Evolutionary conservation across 2,888 invertebrate genomes (phyloP).

Genomic region (Diplazon laetatorius): DNA sequence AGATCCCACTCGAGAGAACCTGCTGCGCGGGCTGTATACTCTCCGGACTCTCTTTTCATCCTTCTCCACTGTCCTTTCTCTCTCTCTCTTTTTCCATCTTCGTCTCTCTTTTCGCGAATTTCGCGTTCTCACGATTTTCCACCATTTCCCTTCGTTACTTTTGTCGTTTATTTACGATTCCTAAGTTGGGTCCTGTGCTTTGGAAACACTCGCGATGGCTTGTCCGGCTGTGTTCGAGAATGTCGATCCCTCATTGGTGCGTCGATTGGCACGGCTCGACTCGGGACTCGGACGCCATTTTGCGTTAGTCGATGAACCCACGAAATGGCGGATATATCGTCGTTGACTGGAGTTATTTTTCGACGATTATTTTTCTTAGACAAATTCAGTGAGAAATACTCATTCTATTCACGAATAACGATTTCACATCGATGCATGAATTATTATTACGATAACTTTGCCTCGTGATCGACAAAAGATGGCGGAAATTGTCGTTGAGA

Average conservation of each 20-base stretch:
- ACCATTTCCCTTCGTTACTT: too few relatives aligned
- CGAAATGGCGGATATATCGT: too few relatives aligned
- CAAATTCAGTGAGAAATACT: too few relatives aligned
- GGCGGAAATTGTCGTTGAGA: too few relatives aligned
- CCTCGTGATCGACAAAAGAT: too few relatives aligned
- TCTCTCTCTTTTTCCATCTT: conserved; percentile 18
- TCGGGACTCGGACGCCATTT: not conserved
- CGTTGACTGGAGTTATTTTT: too few relatives aligned
- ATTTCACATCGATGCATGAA: too few relatives aligned
- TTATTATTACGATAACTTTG: too few relatives aligned
- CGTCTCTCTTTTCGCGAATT: conserved; percentile 6
- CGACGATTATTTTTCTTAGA: too few relatives aligned
- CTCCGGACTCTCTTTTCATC: conserved; percentile 33
- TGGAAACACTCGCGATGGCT: not conserved
- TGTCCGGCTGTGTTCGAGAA: not conserved
- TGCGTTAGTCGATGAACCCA: not conserved
- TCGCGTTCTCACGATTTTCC: not conserved
- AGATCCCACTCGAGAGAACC: conserved; percentile 62
- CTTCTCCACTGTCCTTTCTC: conserved; percentile 23
- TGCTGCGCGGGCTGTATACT: not conserved
- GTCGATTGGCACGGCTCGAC: not conserved
- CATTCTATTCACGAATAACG: too few relatives aligned
- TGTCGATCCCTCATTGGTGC: not conserved
- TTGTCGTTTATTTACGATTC: too few relatives aligned
- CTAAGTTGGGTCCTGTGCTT: not conserved